These are phyloP conservation scores for Indicator maculatus DNA, from an alignment of 2,113 vertebrate species.

Conservation along the genomic window DNA sequence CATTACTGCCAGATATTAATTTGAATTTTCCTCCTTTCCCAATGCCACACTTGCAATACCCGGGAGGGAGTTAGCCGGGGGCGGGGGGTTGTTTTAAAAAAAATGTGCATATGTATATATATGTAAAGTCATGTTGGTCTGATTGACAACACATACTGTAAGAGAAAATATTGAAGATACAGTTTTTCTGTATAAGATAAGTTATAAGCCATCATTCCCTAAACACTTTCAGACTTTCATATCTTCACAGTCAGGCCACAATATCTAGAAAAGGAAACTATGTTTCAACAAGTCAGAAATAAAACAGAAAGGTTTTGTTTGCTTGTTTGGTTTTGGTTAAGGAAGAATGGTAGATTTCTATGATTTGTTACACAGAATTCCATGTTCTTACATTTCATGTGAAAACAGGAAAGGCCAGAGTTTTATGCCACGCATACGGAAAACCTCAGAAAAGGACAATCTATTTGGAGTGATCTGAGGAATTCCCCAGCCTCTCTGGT, in stretches of 20 bases:
- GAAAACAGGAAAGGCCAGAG: neutral
- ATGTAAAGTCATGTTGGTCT: too few species aligned
- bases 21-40: neutral
- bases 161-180: neutral
- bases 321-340: neutral
- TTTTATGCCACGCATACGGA: neutral
- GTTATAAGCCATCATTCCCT: neutral
- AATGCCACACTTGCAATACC: neutral
- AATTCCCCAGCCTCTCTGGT: neutral
- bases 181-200: neutral
- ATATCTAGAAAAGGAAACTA: neutral
- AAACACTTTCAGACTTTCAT: neutral
- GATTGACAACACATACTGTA: neutral
- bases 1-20: neutral
- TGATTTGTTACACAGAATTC: neutral
- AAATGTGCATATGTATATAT: too few species aligned
- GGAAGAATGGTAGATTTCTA: neutral
- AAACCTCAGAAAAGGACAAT: neutral
- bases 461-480: neutral
- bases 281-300: neutral
- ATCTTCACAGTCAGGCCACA: neutral
- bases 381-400: neutral
- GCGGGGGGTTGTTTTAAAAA: too few species aligned
- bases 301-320: neutral
- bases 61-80: neutral